Conservation (phyloP, 23 tunicate species). For the Trididemnum miniatum region DNA sequence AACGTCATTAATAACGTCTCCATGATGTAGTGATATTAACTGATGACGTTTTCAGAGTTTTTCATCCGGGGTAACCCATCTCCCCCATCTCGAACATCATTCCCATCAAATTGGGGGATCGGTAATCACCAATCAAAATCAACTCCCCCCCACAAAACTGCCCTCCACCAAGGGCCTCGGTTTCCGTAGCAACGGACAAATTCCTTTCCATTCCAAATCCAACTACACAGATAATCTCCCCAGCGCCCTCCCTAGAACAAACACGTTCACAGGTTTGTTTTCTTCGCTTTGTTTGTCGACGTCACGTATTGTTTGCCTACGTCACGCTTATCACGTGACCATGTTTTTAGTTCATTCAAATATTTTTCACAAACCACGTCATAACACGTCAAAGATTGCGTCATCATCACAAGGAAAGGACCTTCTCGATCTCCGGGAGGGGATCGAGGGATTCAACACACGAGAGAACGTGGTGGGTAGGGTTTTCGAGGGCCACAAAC, state of each 20-base stretch:
- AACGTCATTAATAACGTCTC: neutral
- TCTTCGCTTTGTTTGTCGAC: neutral
- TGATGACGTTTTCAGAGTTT: slow-evolving; percentile 23
- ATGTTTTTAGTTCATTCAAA: slow-evolving; percentile 68
- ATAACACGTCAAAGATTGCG: slow-evolving; percentile 21
- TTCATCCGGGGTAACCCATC: slow-evolving; percentile 62
- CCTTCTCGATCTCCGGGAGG: slow-evolving; percentile 31
- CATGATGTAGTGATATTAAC: neutral
- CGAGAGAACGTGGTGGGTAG: slow-evolving; percentile 77
- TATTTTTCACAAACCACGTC: slow-evolving; percentile 67
- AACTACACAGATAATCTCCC: slow-evolving; percentile 18
- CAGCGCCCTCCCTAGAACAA: slow-evolving; percentile 13
- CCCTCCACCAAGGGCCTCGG: slow-evolving; percentile 62
- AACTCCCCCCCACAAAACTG: slow-evolving; percentile 67
- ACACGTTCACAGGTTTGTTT: slow-evolving; percentile 29
- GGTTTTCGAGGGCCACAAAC: slow-evolving; percentile 78
- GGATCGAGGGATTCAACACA: slow-evolving; percentile 55
- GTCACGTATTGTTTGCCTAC: neutral
- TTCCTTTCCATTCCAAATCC: slow-evolving; percentile 17
- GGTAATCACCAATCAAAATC: slow-evolving; percentile 19
- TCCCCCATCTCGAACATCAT: slow-evolving; percentile 70
- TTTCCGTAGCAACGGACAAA: slow-evolving; percentile 48
- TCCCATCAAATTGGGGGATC: slow-evolving; percentile 24
- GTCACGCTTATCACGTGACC: too few species aligned
- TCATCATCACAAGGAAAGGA: slow-evolving; percentile 45